phyloP scores from a whole-genome alignment of 2,113 vertebrate species.

The Psephotus haematonotus region DNA sequence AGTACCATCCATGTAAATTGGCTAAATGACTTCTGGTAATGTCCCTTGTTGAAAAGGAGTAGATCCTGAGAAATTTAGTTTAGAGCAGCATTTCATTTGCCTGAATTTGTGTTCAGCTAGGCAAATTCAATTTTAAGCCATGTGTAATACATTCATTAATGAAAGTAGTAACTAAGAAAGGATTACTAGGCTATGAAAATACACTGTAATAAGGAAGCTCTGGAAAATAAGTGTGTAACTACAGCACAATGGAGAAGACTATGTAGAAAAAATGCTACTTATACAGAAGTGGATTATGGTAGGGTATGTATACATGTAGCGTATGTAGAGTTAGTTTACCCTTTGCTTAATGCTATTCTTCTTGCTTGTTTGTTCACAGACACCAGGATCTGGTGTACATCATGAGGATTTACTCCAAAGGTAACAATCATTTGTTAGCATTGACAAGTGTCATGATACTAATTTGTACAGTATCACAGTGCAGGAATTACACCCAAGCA shows the following conservation, averaged over 20 bases:
- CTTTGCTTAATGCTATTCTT: background rate
- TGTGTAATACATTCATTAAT: background rate
- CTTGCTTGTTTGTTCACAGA: slow-evolving; percentile 27
- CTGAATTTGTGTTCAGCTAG: background rate
- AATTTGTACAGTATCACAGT: background rate
- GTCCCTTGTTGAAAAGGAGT: background rate
- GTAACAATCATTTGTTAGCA: background rate
- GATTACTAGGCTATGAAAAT: background rate
- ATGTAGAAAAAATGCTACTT: background rate
- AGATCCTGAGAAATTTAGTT: background rate
- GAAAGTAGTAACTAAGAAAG: background rate
- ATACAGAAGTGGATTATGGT: rapidly evolving
- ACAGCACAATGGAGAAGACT: background rate
- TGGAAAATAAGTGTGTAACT: background rate
- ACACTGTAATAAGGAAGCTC: background rate
- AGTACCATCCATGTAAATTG: background rate
- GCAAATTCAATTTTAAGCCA: background rate
- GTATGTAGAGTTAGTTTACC: background rate
- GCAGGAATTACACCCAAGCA: background rate
- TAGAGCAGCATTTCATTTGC: background rate
- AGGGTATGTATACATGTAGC: background rate
- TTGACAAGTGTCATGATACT: background rate
- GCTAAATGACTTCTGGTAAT: background rate
- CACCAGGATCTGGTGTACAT: background rate
- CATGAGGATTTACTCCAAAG: slow-evolving; percentile 23